Evolutionary conservation across 2,113 vertebrate genomes (phyloP), one percentile per base, ranked within the genome.

Genomic region (Tyto alba): DNA sequence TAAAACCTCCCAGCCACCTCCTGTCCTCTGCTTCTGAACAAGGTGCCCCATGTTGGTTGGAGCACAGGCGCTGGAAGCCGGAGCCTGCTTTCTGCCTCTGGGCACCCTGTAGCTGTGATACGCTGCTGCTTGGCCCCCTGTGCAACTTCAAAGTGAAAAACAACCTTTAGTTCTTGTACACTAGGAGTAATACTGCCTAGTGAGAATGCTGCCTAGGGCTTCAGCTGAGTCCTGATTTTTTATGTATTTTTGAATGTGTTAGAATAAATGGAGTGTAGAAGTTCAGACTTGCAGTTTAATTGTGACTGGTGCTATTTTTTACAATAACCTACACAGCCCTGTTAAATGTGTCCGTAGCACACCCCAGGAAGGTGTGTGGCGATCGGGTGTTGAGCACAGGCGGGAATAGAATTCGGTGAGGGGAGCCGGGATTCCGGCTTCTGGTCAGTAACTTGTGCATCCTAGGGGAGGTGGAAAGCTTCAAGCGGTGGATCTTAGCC

Each of bases 371-470:
- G 9, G 47, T 1, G 30, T 19, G 23, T 8, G 48, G 40, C 40
- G 1, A 0, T 25, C 2, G 3, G 16, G 45, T 43, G 20, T 26
- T 2, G 26, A 8, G 38, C n/a, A 17, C 8, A 4, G 74, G 18
- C 10, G 25, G 32, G 10, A 67, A 7, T 3, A 4, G 14, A 22
- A 4, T 27, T 27, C 3, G 2, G 3, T 6, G 34, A 11, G 32
- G 40, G 38, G 19, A 83, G 10, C 0, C 4, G 45, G 27, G 38
- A 2, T 26, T 36, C 20, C 11, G n/a, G 41, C 10, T 25, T 41
- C 29, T 7, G 34, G 14, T 12, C n/a, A 5, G 22, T 1, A 6
- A 8, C 7, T 7, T 5, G 7, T 17, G 66, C 16, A 3, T 7
- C 68, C 32, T 16, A 0, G 0, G 0, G 13, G 32, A 32, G 40